Conservation (phyloP, 2,113 vertebrate species). For the Mobula hypostoma region DNA sequence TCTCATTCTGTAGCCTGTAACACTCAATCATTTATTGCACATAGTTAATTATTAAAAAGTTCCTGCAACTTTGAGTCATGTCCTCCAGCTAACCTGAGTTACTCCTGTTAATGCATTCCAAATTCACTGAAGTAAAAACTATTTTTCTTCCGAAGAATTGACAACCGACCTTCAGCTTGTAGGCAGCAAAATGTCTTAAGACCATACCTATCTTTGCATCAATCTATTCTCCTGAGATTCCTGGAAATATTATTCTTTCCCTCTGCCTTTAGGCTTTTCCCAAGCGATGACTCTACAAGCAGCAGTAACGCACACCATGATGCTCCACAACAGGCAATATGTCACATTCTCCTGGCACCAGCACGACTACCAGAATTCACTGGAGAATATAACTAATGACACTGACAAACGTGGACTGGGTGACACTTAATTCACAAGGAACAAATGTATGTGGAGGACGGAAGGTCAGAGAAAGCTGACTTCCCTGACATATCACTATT, state of each 20-base stretch:
- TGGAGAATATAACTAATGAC: neutral
- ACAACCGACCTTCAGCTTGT: neutral
- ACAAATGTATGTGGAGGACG: neutral
- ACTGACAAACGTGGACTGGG: neutral
- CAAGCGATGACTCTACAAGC: neutral
- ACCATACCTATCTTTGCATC: neutral
- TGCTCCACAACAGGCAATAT: neutral
- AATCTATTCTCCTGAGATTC: neutral
- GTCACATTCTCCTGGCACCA: neutral
- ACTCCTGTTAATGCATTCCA: neutral
- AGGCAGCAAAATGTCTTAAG: neutral
- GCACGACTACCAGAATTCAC: neutral
- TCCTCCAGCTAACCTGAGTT: neutral
- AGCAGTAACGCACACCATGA: neutral
- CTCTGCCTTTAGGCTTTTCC: conserved; percentile 24
- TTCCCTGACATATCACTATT: neutral
- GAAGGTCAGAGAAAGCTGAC: conserved; percentile 1
- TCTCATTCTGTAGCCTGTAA: neutral
- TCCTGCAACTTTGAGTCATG: neutral
- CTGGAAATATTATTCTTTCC: neutral
- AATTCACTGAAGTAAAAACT: neutral
- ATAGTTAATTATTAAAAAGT: no score
- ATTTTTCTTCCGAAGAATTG: neutral
- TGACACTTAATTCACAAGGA: neutral
- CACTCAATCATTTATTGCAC: neutral